These are phyloP conservation scores for Hybos culiciformis DNA, from an alignment of 2,888 invertebrate species.

Conservation along the genomic window DNA sequence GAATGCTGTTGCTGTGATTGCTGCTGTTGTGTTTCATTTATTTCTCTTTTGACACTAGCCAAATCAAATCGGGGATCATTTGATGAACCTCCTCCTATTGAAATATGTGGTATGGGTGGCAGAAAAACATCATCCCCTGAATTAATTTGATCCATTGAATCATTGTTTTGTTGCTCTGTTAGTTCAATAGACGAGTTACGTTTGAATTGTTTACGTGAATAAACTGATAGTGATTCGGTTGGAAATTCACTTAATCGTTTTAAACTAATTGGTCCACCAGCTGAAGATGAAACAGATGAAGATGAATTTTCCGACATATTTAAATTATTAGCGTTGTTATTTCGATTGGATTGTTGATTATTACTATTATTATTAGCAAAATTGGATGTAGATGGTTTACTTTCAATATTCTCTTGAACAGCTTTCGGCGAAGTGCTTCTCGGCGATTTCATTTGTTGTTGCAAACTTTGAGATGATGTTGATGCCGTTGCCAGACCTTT, in stretches of 20 bases:
- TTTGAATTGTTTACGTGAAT: conserved; percentile 28
- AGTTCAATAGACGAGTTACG: conserved; percentile 23
- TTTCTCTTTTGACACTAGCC: conserved; percentile 30
- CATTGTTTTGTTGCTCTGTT: conserved; percentile 21
- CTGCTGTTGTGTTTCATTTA: conserved; percentile 14
- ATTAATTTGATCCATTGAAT: conserved; percentile 29
- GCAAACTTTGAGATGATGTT: conserved; percentile 23
- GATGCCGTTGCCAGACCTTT: conserved; percentile 35
- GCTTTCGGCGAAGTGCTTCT: too few relatives aligned
- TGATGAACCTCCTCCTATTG: conserved; percentile 28
- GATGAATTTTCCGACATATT: conserved; percentile 1
- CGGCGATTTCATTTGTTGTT: conserved; percentile 12
- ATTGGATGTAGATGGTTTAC: conserved; percentile 6
- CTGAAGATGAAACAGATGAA: conserved; percentile 4
- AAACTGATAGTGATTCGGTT: conserved; percentile 30
- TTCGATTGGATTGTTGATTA: conserved; percentile 8
- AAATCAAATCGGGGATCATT: conserved; percentile 26
- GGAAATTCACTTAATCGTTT: conserved; percentile 28
- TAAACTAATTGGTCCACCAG: conserved; percentile 6
- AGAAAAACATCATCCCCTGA: conserved; percentile 34
- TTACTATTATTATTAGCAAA: conserved; percentile 12
- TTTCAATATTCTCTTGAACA: conserved; percentile 11
- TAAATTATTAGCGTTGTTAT: neutral
- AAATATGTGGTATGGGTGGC: conserved; percentile 32
- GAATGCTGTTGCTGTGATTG: conserved; percentile 1